phyloP scores from a whole-genome alignment of 2,888 invertebrate species.

The Ceraclea dissimilis region DNA sequence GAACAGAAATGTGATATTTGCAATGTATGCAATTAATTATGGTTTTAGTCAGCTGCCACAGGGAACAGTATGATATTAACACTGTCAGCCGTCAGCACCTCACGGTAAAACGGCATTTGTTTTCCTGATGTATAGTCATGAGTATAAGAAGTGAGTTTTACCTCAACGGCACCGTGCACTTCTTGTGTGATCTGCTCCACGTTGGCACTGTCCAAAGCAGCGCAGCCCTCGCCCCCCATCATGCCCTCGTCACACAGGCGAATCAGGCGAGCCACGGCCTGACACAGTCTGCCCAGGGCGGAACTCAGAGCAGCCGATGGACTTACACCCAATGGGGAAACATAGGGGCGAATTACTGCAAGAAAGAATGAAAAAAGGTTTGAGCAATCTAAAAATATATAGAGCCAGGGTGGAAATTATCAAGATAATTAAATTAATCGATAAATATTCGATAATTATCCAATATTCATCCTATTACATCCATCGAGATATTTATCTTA shows the following conservation, averaged over 20 bases:
- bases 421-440: no score
- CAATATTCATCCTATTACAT: no score
- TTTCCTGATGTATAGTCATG: no score
- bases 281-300: slow-evolving; percentile 80
- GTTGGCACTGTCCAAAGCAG: slow-evolving; percentile 37
- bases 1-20: no score
- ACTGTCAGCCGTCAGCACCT: no score
- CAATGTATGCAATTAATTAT: no score
- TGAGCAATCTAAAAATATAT: background rate
- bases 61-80: no score
- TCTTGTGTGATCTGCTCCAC: slow-evolving; percentile 37
- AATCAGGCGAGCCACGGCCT: slow-evolving; percentile 78
- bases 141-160: background rate
- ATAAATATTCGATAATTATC: no score
- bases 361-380: slow-evolving; percentile 1
- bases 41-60: no score
- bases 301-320: slow-evolving; percentile 61
- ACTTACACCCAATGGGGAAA: slow-evolving; percentile 19
- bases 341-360: slow-evolving; percentile 46
- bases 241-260: slow-evolving; percentile 86
- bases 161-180: slow-evolving; percentile 31
- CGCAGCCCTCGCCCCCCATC: slow-evolving; percentile 62
- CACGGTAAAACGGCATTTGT: no score
- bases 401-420: no score
- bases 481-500: no score